Conservation (phyloP, 1,140 invertebrate genomes). For the Drosophila bipectinata region DNA sequence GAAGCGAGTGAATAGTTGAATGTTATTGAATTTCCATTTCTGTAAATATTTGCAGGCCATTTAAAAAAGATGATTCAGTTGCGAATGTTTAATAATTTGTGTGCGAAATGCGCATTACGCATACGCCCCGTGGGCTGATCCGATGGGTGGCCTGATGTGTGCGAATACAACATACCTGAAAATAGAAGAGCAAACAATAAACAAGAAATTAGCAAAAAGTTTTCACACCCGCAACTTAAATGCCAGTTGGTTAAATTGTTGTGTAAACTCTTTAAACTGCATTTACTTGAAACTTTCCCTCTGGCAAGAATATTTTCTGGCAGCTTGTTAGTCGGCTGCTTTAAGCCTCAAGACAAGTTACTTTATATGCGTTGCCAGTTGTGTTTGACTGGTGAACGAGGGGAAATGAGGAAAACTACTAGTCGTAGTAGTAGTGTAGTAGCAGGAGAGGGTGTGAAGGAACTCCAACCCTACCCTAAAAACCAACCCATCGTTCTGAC, state of each 20-base stretch:
- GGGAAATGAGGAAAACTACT: not conserved
- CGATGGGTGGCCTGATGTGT: not conserved
- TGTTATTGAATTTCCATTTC: slow-evolving; percentile 63
- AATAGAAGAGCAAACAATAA: slow-evolving; percentile 23
- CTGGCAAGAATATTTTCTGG: slow-evolving; percentile 41
- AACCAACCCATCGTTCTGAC: slow-evolving; percentile 2
- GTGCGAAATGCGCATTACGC: slow-evolving; percentile 42
- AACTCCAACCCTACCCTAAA: not conserved
- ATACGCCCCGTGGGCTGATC: slow-evolving; percentile 31
- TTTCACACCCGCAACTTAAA: slow-evolving; percentile 44
- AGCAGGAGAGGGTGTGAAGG: not conserved
- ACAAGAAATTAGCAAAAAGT: slow-evolving; percentile 37
- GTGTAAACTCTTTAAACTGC: slow-evolving; percentile 56
- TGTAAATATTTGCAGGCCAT: slow-evolving; percentile 65
- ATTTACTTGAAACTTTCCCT: slow-evolving; percentile 30
- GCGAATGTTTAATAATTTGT: slow-evolving; percentile 33
- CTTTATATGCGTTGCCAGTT: slow-evolving; percentile 39
- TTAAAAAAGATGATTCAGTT: slow-evolving; percentile 58
- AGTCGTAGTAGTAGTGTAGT: not conserved
- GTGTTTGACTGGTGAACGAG: slow-evolving; percentile 42
- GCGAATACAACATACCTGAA: slow-evolving; percentile 17
- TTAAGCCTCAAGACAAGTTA: slow-evolving; percentile 37
- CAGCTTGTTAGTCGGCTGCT: slow-evolving; percentile 40
- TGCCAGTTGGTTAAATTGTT: slow-evolving; percentile 48
- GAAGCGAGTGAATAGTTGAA: slow-evolving; percentile 55